A percentile compares a stretch with the other conserved stretches of the same genome.
Evolutionary conservation across 2,888 invertebrate genomes (phyloP).

Genomic region (Drepanosiphum platanoidis): DNA sequence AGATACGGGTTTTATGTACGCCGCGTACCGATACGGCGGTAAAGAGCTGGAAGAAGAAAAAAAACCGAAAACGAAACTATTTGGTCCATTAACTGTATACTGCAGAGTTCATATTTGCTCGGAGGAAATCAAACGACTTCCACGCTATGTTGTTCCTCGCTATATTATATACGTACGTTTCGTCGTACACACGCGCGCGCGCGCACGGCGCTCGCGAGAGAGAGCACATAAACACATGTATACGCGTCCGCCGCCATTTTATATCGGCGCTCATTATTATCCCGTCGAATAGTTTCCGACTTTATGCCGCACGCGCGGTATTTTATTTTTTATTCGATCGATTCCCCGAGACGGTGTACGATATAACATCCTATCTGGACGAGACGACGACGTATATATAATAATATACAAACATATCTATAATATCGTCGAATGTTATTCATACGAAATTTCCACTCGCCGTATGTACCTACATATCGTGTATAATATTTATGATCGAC

Average conservation of each 20-base stretch:
- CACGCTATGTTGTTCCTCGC: not conserved
- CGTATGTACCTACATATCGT: not conserved
- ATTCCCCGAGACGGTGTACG: slow-evolving; percentile 16
- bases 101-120: slow-evolving; percentile 12
- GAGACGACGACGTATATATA: slow-evolving; percentile 15
- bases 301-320: not conserved
- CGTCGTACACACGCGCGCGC: not conserved
- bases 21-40: not conserved
- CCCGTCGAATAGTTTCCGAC: slow-evolving; percentile 24
- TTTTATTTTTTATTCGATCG: slow-evolving; percentile 34
- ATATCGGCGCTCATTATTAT: slow-evolving; percentile 33
- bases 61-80: not conserved
- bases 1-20: slow-evolving; percentile 13
- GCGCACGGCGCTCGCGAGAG: too few species aligned
- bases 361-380: slow-evolving; percentile 21
- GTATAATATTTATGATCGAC: not conserved
- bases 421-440: not conserved
- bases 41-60: slow-evolving; percentile 17
- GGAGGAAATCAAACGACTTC: slow-evolving; percentile 30
- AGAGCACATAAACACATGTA: too few species aligned
- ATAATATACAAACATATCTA: too few species aligned
- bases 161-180: too few species aligned
- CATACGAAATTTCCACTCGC: not conserved
- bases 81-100: slow-evolving; percentile 4
- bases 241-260: slow-evolving; percentile 32